phyloP scores from a whole-genome alignment of 2,888 invertebrate genomes.

The Girardia tigrina region DNA sequence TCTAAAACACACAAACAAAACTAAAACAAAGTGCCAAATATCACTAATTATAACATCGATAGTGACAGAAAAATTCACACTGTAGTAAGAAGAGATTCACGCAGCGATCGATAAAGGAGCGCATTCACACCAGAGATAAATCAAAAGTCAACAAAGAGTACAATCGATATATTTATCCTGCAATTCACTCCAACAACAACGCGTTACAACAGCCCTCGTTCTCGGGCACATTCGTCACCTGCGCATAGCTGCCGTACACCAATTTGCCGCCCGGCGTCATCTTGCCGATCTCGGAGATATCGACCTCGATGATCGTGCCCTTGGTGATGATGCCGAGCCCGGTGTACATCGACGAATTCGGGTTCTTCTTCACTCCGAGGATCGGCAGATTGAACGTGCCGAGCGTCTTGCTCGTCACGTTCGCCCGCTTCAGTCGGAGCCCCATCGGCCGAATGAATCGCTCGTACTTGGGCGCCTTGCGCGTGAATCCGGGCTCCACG shows the following conservation, averaged over 20 bases:
- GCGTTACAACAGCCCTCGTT: slow-evolving; percentile 99
- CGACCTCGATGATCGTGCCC: slow-evolving; percentile 90
- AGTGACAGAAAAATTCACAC: no score
- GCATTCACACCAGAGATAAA: no score
- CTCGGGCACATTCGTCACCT: slow-evolving; percentile 97
- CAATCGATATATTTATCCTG: no score
- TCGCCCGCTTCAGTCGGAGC: slow-evolving; percentile 82
- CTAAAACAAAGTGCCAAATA: no score
- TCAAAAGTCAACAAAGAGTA: no score
- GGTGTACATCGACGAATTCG: slow-evolving; percentile 89
- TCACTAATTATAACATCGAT: no score
- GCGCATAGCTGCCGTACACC: slow-evolving; percentile 96
- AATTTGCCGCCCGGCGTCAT: slow-evolving; percentile 98
- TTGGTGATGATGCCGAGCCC: slow-evolving; percentile 93
- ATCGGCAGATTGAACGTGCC: slow-evolving; percentile 92
- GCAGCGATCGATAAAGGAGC: no score
- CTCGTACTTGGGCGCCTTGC: slow-evolving; percentile 97
- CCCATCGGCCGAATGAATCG: slow-evolving; percentile 96
- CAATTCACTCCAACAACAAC: slow-evolving; percentile 75
- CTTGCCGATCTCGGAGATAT: slow-evolving; percentile 89
- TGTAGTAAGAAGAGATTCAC: no score
- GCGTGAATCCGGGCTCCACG: slow-evolving; percentile 91
- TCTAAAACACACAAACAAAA: no score
- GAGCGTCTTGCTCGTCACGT: slow-evolving; percentile 95
- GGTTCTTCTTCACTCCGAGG: slow-evolving; percentile 96